Conservation (phyloP, 2,888 invertebrate genomes). For the Drosophila setosimentum region DNA sequence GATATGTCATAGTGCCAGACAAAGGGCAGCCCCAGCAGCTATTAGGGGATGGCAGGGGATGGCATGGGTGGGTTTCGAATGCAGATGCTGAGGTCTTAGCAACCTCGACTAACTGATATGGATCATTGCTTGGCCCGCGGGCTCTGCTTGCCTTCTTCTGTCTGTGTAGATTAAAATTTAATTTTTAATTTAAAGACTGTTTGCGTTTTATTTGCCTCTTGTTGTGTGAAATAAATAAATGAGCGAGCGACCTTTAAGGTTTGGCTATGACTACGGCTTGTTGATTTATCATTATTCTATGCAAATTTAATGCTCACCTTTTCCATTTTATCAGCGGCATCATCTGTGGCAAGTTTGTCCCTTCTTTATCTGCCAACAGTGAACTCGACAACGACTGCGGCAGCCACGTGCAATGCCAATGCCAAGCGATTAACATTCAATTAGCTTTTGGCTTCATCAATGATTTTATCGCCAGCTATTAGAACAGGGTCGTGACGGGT, state of each 20-base stretch:
- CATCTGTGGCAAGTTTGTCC: constrained; percentile 31
- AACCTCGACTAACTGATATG: constrained; percentile 51
- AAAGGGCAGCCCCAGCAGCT: constrained; percentile 41
- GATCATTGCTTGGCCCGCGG: constrained; percentile 49
- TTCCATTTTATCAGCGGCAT: constrained; percentile 37
- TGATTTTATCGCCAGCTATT: constrained; percentile 83
- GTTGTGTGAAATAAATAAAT: constrained; percentile 51
- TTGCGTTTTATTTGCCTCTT: constrained; percentile 76
- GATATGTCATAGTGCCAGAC: constrained; percentile 70
- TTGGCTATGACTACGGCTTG: constrained; percentile 24
- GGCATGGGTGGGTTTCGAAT: neutral
- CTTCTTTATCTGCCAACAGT: constrained; percentile 25
- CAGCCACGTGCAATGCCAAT: constrained; percentile 76
- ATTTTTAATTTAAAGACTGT: constrained; percentile 84
- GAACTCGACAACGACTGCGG: constrained; percentile 15
- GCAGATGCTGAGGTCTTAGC: constrained; percentile 15
- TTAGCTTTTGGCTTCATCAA: constrained; percentile 80
- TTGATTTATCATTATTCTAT: constrained; percentile 76
- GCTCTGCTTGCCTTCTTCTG: constrained; percentile 6
- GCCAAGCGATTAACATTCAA: constrained; percentile 83
- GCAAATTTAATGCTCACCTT: constrained; percentile 66
- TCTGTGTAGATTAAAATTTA: constrained; percentile 82
- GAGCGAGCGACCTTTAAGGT: constrained; percentile 19
- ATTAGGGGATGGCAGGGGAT: neutral
- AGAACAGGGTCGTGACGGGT: constrained; percentile 36